Percentiles rank a stretch among this genome's conserved stretches.
Conservation (phyloP, 1,140 invertebrate species). For the Drosophila hydei region DNA sequence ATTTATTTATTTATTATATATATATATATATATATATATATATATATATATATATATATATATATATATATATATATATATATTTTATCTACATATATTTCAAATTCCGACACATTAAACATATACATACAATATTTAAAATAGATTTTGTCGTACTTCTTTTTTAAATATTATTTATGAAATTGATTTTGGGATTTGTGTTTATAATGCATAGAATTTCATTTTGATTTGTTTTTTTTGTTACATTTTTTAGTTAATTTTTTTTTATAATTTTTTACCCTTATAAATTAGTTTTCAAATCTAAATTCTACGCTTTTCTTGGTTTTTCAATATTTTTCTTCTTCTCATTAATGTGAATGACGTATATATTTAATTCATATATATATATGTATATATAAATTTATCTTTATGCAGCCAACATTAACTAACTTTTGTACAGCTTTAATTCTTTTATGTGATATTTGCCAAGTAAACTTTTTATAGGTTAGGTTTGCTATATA, state of each 20-base stretch:
- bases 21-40: too few relatives aligned
- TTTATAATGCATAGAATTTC: conserved; percentile 63
- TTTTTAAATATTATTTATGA: conserved; percentile 44
- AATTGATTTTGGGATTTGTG: conserved; percentile 56
- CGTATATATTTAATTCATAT: conserved; percentile 49
- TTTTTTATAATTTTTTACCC: conserved; percentile 49
- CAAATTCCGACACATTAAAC: conserved; percentile 78
- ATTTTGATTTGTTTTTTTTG: conserved; percentile 53
- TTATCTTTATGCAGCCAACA: conserved; percentile 52
- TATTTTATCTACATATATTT: conserved; percentile 39
- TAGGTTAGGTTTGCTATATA: conserved; percentile 65
- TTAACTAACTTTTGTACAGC: conserved; percentile 73
- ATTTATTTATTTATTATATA: too few relatives aligned
- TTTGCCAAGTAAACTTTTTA: conserved; percentile 68
- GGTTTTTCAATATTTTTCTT: conserved; percentile 15
- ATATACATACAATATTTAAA: conserved; percentile 77
- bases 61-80: conserved; percentile 12
- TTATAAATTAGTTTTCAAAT: conserved; percentile 66
- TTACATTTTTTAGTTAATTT: conserved; percentile 42
- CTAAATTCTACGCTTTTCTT: conserved; percentile 65
- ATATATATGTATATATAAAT: conserved; percentile 62
- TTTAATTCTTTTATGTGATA: conserved; percentile 59
- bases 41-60: too few relatives aligned
- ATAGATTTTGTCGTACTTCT: conserved; percentile 56
- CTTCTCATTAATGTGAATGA: conserved; percentile 54